phyloP scores from a whole-genome alignment of 2,113 vertebrate species.

The Sturnus vulgaris region DNA sequence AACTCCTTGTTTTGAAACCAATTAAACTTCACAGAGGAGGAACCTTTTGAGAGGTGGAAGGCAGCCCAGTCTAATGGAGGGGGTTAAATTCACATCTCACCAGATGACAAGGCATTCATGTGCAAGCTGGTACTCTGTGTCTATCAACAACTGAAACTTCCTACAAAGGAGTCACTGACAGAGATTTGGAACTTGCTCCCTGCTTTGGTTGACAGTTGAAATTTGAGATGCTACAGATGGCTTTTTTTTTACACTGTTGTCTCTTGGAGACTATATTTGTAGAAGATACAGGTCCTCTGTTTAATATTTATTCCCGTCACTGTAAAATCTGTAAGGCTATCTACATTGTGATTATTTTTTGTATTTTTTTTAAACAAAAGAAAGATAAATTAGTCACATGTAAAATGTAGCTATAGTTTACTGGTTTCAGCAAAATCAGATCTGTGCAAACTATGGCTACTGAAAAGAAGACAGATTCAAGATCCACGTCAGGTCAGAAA shows the following conservation, averaged over 20 bases:
- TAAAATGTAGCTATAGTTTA: background rate
- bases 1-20: background rate
- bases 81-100: conserved; percentile 1
- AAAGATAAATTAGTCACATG: background rate
- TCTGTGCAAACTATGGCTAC: background rate
- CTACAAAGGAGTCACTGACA: conserved; percentile 40
- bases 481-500: background rate
- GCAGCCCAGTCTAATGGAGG: background rate
- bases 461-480: background rate
- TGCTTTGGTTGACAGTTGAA: conserved; percentile 29
- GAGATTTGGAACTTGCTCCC: conserved; percentile 44
- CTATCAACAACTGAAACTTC: conserved; percentile 40
- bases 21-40: background rate
- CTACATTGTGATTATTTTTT: background rate
- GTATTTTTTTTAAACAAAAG: background rate
- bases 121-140: conserved; percentile 24
- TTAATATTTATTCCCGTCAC: background rate
- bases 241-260: background rate
- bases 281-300: background rate
- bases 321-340: background rate
- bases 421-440: background rate
- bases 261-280: background rate
- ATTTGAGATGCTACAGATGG: conserved; percentile 40
- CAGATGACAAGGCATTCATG: background rate
- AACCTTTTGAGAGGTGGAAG: background rate